Conservation (phyloP, 2,888 invertebrate species). For the Sarcophaga caerulescens region DNA sequence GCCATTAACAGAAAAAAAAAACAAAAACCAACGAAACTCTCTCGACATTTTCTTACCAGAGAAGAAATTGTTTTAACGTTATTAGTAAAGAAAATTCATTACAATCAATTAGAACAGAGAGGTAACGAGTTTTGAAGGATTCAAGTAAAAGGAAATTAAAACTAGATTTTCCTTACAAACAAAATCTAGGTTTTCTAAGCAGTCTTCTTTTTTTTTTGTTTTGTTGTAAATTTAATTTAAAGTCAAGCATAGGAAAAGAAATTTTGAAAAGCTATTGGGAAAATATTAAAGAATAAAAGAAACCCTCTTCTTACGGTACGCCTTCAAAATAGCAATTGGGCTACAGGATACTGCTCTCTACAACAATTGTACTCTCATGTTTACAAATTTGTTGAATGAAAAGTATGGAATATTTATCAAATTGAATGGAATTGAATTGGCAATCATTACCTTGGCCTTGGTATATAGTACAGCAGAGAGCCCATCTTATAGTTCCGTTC, state of each 20-base stretch:
- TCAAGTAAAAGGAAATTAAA: background rate
- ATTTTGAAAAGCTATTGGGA: background rate
- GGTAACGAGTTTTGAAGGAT: background rate
- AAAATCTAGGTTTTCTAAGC: conserved; percentile 36
- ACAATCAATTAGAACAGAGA: conserved; percentile 2
- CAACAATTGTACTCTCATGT: too few relatives aligned
- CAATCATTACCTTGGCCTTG: too few relatives aligned
- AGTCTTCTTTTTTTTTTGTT: conserved; percentile 13
- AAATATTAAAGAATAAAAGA: too few relatives aligned
- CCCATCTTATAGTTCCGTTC: too few relatives aligned
- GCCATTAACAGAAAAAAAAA: background rate
- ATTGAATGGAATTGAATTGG: too few relatives aligned
- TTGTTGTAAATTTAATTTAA: conserved; percentile 48
- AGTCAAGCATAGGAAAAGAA: conserved; percentile 37
- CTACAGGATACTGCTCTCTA: too few relatives aligned
- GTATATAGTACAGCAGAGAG: too few relatives aligned
- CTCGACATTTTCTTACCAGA: conserved; percentile 77
- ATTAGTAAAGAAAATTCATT: background rate
- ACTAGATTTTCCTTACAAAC: background rate
- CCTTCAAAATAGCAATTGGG: too few relatives aligned
- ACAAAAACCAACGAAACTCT: conserved; percentile 27
- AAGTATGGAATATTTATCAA: too few relatives aligned
- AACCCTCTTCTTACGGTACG: too few relatives aligned
- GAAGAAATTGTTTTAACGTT: conserved; percentile 74
- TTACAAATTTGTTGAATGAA: too few relatives aligned